Evolutionary conservation across 2,888 invertebrate species (phyloP).

Genomic region (Epicampocera succincta): DNA sequence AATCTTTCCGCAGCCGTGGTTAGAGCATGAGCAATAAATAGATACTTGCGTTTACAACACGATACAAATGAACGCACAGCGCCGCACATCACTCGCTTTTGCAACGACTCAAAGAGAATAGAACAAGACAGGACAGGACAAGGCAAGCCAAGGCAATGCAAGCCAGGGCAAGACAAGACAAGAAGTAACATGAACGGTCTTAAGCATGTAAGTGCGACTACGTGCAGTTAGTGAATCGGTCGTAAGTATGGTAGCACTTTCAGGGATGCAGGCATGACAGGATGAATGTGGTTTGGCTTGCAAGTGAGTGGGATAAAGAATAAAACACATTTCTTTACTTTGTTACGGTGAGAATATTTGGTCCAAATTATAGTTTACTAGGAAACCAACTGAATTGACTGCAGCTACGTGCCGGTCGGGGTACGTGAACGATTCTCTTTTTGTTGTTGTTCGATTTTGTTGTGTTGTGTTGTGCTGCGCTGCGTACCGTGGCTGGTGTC

Average conservation of each 20-base stretch:
- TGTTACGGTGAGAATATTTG: conserved; percentile 68
- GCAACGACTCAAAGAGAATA: conserved; percentile 12
- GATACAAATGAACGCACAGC: conserved; percentile 15
- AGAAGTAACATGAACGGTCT: conserved; percentile 22
- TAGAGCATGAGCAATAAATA: conserved; percentile 64
- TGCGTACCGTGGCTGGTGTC: conserved; percentile 26
- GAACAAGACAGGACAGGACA: neutral
- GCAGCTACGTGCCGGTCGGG: conserved; percentile 22
- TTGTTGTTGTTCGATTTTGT: conserved; percentile 10
- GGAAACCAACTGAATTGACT: conserved; percentile 49
- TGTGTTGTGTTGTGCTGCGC: conserved; percentile 8
- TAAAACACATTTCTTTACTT: conserved; percentile 34
- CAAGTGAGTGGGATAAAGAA: neutral
- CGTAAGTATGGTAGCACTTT: conserved; percentile 49
- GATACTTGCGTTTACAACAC: conserved; percentile 19
- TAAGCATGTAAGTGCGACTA: conserved; percentile 5
- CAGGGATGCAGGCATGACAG: conserved; percentile 34
- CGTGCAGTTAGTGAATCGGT: neutral
- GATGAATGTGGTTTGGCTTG: conserved; percentile 20
- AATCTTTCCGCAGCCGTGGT: conserved; percentile 55
- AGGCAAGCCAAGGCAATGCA: neutral
- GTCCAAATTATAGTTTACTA: conserved; percentile 61
- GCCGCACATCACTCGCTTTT: conserved; percentile 17
- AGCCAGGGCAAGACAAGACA: neutral
- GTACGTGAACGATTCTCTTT: conserved; percentile 21